These are phyloP conservation scores for Hyperoplus lanceolatus DNA, from an alignment of 2,797 vertebrate genomes.

Conservation along the genomic window DNA sequence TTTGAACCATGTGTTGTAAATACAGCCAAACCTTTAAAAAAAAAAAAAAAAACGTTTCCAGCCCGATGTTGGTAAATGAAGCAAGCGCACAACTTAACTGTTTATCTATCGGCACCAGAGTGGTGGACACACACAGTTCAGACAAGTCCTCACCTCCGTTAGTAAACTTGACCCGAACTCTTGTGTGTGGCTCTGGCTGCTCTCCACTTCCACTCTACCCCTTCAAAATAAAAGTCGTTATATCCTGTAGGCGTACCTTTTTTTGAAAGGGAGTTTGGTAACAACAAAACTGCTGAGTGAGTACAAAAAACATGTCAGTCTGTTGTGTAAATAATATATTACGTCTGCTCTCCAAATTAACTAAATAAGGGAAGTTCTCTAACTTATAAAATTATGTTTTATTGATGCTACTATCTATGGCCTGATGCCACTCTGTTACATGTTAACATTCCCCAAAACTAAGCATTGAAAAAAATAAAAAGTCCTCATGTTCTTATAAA, in stretches of 20 bases:
- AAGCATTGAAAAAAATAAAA: neutral
- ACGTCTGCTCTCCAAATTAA: neutral
- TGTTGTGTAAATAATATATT: neutral
- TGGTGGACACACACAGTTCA: neutral
- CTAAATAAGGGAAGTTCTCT: neutral
- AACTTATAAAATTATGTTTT: neutral
- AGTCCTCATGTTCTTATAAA: neutral
- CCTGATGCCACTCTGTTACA: neutral
- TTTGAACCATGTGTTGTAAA: constrained; percentile 58
- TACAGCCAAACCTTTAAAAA: constrained; percentile 45
- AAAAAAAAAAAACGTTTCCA: neutral
- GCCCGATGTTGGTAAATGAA: constrained; percentile 29
- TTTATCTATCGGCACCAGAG: constrained; percentile 21
- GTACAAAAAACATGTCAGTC: neutral
- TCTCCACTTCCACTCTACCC: constrained; percentile 17
- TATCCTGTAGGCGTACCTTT: constrained; percentile 11
- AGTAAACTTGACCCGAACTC: constrained; percentile 3
- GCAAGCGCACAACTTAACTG: constrained; percentile 49
- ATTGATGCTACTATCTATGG: neutral
- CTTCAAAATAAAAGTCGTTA: constrained; percentile 47
- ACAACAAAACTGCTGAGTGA: constrained; percentile 24
- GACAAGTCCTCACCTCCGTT: neutral
- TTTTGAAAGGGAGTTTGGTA: constrained; percentile 2
- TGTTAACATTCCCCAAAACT: neutral
- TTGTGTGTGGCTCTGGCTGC: constrained; percentile 21